These are phyloP conservation scores for Tenthredo livida DNA, from an alignment of 2,888 invertebrate species.

Conservation along the genomic window DNA sequence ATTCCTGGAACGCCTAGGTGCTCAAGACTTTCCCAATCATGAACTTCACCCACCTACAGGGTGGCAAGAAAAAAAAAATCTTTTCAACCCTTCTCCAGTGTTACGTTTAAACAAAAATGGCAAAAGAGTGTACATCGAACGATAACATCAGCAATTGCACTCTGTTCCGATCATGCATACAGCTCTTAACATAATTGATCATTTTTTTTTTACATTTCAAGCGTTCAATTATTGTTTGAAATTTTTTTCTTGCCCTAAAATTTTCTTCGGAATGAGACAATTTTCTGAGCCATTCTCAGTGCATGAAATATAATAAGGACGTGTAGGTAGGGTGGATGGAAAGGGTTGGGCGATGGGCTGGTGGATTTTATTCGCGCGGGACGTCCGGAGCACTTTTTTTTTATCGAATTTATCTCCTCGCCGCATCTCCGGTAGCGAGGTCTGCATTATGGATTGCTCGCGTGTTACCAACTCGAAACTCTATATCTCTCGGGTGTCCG, in stretches of 20 bases:
- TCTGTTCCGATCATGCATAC: not conserved
- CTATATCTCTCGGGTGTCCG: slow-evolving; percentile 2
- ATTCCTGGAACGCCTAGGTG: not conserved
- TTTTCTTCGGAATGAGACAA: not conserved
- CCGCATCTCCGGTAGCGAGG: slow-evolving; percentile 70
- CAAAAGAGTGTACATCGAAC: not conserved
- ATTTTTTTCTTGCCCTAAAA: not conserved
- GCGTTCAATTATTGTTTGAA: not conserved
- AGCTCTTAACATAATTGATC: not conserved
- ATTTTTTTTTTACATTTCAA: not conserved
- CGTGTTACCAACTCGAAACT: slow-evolving; percentile 67
- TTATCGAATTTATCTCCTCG: slow-evolving; percentile 73
- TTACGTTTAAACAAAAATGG: not conserved
- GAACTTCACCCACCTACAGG: not conserved
- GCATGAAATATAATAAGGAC: not conserved
- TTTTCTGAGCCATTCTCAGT: not conserved
- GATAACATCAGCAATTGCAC: not conserved
- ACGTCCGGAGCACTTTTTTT: slow-evolving; percentile 54
- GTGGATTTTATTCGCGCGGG: slow-evolving; percentile 26
- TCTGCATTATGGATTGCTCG: slow-evolving; percentile 76
- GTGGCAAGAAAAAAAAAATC: not conserved
- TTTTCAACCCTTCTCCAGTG: not conserved
- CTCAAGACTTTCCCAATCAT: not conserved
- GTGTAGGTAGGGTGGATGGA: not conserved
- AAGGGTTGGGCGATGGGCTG: not conserved